Percentiles rank a stretch among this genome's conserved stretches.
phyloP scores from a whole-genome alignment of 2,888 invertebrate species.

The Melanostoma scalare region DNA sequence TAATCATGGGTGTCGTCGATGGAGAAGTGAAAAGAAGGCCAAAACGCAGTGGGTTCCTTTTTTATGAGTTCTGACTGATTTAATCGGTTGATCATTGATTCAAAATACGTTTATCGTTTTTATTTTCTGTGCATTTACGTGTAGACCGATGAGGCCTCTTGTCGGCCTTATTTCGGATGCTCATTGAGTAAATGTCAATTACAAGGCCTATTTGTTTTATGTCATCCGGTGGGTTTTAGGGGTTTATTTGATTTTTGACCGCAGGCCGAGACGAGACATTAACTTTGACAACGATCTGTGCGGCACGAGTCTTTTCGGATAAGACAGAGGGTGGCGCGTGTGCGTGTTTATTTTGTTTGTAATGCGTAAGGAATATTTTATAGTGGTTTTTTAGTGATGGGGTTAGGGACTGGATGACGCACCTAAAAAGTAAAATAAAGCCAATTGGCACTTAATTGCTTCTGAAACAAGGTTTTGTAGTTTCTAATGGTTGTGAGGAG shows the following conservation, averaged over 20 bases:
- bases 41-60: background rate
- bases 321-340: slow-evolving; percentile 1
- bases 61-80: slow-evolving; percentile 6
- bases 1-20: slow-evolving; percentile 45
- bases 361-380: slow-evolving; percentile 54
- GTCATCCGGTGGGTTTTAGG: slow-evolving; percentile 61
- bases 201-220: slow-evolving; percentile 63
- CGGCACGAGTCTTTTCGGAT: slow-evolving; percentile 58
- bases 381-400: background rate
- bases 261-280: slow-evolving; percentile 25
- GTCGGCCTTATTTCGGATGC: slow-evolving; percentile 51
- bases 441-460: too few relatives aligned
- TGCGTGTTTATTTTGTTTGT: slow-evolving; percentile 19
- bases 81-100: slow-evolving; percentile 40
- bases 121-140: slow-evolving; percentile 3
- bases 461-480: too few relatives aligned
- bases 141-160: slow-evolving; percentile 37
- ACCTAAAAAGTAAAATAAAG: too few relatives aligned
- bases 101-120: background rate
- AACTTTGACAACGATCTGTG: slow-evolving; percentile 21
- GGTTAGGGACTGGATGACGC: too few relatives aligned
- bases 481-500: too few relatives aligned
- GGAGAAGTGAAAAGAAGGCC: background rate
- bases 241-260: slow-evolving; percentile 58
- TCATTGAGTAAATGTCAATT: slow-evolving; percentile 57